phyloP scores from a whole-genome alignment of 2,113 vertebrate species.

The Trematomus loennbergii region DNA sequence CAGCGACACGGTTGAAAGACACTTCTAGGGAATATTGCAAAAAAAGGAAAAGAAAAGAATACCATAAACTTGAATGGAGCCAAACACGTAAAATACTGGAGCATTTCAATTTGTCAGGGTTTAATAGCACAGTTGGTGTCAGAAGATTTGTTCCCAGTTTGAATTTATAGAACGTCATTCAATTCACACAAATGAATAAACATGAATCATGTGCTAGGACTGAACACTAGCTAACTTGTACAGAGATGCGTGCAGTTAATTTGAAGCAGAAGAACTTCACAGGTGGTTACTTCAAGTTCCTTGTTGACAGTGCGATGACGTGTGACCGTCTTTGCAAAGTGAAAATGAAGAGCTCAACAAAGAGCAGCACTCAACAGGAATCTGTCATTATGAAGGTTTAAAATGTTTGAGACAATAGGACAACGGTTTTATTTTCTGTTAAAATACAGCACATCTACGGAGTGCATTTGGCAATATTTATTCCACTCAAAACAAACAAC shows the following conservation, averaged over 20 bases:
- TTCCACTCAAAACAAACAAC: slow-evolving; percentile 59
- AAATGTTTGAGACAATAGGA: slow-evolving; percentile 45
- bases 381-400: slow-evolving; percentile 13
- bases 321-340: slow-evolving; percentile 5
- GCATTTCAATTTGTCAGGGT: slow-evolving; percentile 11
- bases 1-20: slow-evolving; percentile 50
- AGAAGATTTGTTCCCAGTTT: slow-evolving; percentile 21
- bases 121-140: slow-evolving; percentile 64
- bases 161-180: slow-evolving; percentile 20
- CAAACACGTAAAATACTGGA: slow-evolving; percentile 70
- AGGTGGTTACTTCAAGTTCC: slow-evolving; percentile 43
- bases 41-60: slow-evolving; percentile 1
- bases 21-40: slow-evolving; percentile 34
- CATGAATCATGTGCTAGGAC: slow-evolving; percentile 9
- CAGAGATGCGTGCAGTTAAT: neutral
- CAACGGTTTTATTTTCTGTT: slow-evolving; percentile 33
- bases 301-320: slow-evolving; percentile 28
- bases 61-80: slow-evolving; percentile 29
- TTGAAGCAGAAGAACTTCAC: slow-evolving; percentile 45
- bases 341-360: slow-evolving; percentile 36
- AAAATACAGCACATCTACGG: slow-evolving; percentile 72
- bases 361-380: slow-evolving; percentile 29
- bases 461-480: slow-evolving; percentile 90
- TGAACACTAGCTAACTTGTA: slow-evolving; percentile 26
- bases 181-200: neutral